A percentile compares a stretch with the other conserved stretches of the same genome.
Evolutionary conservation across 1,140 invertebrate species (phyloP).

Genomic region (Megalopta genalis): DNA sequence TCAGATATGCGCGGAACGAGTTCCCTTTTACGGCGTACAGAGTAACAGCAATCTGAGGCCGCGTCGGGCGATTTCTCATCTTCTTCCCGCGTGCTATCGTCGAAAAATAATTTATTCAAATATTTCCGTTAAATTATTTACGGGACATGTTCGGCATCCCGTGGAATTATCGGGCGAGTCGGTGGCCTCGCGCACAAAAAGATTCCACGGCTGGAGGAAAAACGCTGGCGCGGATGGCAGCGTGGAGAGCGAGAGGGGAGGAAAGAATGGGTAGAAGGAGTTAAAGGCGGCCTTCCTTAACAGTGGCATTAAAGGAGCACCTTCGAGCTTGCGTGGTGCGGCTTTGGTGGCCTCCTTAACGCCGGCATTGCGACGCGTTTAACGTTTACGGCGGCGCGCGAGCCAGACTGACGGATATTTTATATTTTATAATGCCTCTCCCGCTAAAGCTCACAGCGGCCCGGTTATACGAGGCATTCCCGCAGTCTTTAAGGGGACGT

Average conservation of each 20-base stretch:
- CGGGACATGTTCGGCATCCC: conserved; percentile 12
- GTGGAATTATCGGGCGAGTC: background rate
- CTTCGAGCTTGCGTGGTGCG: background rate
- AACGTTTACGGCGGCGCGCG: conserved; percentile 49
- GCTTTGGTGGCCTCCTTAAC: conserved; percentile 52
- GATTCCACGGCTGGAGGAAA: background rate
- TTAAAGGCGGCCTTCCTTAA: conserved; percentile 46
- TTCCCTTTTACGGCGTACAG: too few species aligned
- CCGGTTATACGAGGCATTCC: conserved; percentile 38
- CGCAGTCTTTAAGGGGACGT: conserved; percentile 4
- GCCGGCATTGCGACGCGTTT: conserved; percentile 39
- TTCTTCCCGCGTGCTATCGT: background rate
- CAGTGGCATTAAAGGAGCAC: conserved; percentile 49
- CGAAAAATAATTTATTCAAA: background rate
- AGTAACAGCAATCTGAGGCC: too few species aligned
- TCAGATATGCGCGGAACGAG: too few species aligned
- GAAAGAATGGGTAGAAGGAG: background rate
- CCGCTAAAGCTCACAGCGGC: background rate
- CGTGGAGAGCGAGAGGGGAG: background rate
- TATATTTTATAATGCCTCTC: conserved; percentile 59
- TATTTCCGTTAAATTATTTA: conserved; percentile 1
- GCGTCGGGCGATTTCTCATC: too few species aligned
- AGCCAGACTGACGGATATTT: conserved; percentile 49
- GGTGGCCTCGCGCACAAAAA: background rate
- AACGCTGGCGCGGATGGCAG: background rate